A percentile compares a stretch with the other conserved stretches of the same genome.
Evolutionary conservation across 2,113 vertebrate species (phyloP).

Genomic region (Catharus bicknelli): DNA sequence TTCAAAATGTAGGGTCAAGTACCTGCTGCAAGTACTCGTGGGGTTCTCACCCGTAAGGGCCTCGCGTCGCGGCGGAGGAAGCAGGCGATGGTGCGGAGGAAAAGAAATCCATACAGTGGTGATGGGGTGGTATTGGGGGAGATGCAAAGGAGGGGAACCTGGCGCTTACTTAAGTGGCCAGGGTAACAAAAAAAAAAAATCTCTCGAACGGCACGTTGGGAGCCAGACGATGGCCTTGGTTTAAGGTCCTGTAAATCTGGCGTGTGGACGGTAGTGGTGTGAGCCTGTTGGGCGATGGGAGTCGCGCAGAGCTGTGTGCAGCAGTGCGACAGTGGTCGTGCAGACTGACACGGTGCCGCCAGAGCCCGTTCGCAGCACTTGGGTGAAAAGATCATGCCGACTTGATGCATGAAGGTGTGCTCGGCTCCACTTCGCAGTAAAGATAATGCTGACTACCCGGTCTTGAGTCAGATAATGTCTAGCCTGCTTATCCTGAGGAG

Average conservation of each 20-base stretch:
- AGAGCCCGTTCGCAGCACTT: slow-evolving; percentile 27
- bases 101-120: slow-evolving; percentile 12
- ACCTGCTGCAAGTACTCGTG: slow-evolving; percentile 75
- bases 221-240: slow-evolving; percentile 36
- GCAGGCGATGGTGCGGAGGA: slow-evolving; percentile 56
- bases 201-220: slow-evolving; percentile 20
- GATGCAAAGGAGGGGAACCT: slow-evolving; percentile 13
- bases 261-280: slow-evolving; percentile 22
- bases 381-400: slow-evolving; percentile 43
- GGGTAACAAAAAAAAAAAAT: not conserved
- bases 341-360: slow-evolving; percentile 36
- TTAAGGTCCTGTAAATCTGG: not conserved
- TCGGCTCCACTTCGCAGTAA: slow-evolving; percentile 35
- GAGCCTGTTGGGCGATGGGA: not conserved
- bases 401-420: slow-evolving; percentile 41
- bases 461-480: slow-evolving; percentile 61
- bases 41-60: slow-evolving; percentile 41
- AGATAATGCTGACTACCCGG: slow-evolving; percentile 44
- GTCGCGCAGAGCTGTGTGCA: not conserved
- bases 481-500: slow-evolving; percentile 54
- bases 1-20: slow-evolving; percentile 98
- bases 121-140: slow-evolving; percentile 45
- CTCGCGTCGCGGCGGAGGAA: slow-evolving; percentile 57
- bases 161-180: not conserved
- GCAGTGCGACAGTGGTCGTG: not conserved